A percentile compares a stretch with the other conserved stretches of the same genome.
These are phyloP conservation scores for Proisotoma minuta DNA, from an alignment of 2,888 invertebrate species.

Conservation along the genomic window DNA sequence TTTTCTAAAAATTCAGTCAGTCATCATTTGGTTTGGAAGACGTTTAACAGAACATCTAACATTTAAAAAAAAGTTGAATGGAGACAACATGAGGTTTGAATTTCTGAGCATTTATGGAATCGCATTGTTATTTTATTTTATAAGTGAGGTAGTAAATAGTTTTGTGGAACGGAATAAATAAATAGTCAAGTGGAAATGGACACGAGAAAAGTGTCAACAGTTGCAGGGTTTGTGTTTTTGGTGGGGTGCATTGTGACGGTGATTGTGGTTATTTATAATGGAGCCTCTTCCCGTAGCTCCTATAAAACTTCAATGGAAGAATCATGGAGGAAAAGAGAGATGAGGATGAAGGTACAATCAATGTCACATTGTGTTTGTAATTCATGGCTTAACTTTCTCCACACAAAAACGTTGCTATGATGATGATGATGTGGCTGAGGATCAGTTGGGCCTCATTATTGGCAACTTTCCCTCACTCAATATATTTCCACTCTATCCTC, in stretches of 20 bases:
- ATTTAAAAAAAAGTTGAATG: not conserved
- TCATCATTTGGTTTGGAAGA: no score
- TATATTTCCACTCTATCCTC: not conserved
- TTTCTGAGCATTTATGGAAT: not conserved
- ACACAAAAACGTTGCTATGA: no score
- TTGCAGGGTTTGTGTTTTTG: slow-evolving; percentile 40
- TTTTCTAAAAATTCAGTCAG: no score
- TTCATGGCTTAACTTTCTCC: not conserved
- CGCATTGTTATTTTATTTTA: no score
- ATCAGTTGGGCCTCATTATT: not conserved
- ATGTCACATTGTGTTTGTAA: no score
- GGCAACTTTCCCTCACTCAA: slow-evolving; percentile 10
- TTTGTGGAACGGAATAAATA: not conserved
- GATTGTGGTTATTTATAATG: slow-evolving; percentile 38
- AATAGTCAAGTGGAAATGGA: slow-evolving; percentile 20
- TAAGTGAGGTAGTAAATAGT: no score
- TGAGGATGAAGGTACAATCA: slow-evolving; percentile 1
- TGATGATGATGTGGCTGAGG: no score
- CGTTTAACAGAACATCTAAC: not conserved
- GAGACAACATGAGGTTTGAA: no score
- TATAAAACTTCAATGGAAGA: slow-evolving; percentile 10
- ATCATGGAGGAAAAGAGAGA: slow-evolving; percentile 7
- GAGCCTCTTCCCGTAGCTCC: slow-evolving; percentile 24
- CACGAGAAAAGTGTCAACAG: slow-evolving; percentile 32
- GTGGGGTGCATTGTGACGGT: slow-evolving; percentile 44